Base-by-base conservation (phyloP, 2,113 vertebrate genomes). In the Heteronetta atricapilla region DNA sequence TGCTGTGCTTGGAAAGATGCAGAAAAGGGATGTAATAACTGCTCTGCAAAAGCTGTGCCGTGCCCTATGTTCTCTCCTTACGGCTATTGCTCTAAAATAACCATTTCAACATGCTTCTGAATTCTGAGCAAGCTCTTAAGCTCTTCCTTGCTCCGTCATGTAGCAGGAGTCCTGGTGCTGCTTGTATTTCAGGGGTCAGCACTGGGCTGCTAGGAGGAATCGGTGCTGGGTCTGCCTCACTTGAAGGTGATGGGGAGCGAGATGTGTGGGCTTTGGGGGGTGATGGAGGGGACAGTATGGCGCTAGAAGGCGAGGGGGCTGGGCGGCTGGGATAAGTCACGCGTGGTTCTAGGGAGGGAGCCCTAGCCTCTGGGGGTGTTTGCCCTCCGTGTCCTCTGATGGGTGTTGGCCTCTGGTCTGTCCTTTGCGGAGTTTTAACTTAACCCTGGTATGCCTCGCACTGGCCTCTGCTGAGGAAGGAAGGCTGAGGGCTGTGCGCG, bases 171-270 rank as follows among this genome's bases (percentile, higher is more conserved):
- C 18, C 26, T 64, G 70, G 15, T 5, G 20, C 73, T 42, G 33
- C 2, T 0, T 72, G 5, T 58, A 11, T 70, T 81, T 62, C 4
- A 66, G 10, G 23, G 40, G 23, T 72, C n/a, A 55, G 5, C 4
- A 12, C 52, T 63, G 70, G n/a, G 13, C 74, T 86, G 3, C 36
- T 26, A 11, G 2, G n/a, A 40, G 64, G 42, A 75, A 63, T 36
- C 31, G 23, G 31, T 62, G 4, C 38, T 3, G 0, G 22, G 25
- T 55, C 60, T 74, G 33, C 28, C 26, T 59, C 42, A 33, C 1
- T 0, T 77, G 13, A 2, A 3, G 22, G 23, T 10, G 10, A 28
- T 0, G 0, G 28, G 40, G 67, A 33, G 67, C 2, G 2, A 20
- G 16, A 21, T 7, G 28, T 76, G 21, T 50, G 44, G 59, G 34